Percentiles rank a stretch among this genome's conserved stretches.
phyloP scores from a whole-genome alignment of 2,113 vertebrate genomes.

The Centropristis striata region DNA sequence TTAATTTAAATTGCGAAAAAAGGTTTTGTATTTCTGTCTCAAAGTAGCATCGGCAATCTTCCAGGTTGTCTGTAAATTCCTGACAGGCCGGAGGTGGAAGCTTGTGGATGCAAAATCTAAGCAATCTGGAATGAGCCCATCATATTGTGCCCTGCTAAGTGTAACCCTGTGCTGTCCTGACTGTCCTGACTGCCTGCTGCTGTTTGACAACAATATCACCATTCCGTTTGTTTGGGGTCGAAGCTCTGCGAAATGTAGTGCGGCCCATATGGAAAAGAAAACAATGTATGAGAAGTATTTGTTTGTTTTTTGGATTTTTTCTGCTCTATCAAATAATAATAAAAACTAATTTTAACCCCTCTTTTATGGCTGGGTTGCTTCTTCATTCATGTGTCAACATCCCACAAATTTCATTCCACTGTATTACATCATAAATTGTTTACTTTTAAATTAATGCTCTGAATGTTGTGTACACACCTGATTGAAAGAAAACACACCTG shows the following conservation, averaged over 20 bases:
- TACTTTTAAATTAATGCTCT: no score
- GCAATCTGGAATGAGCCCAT: conserved; percentile 50
- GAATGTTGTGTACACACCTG: no score
- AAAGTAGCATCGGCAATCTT: conserved; percentile 51
- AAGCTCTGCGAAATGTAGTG: conserved; percentile 48
- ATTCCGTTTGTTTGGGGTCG: conserved; percentile 82
- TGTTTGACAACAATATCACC: conserved; percentile 79
- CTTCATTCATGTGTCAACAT: neutral
- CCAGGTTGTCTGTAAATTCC: conserved; percentile 75
- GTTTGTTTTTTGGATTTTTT: conserved; percentile 56
- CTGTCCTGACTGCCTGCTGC: conserved; percentile 78
- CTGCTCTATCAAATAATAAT: conserved; percentile 86
- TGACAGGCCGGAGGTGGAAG: conserved; percentile 59
- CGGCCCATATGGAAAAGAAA: conserved; percentile 66
- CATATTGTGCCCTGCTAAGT: conserved; percentile 57
- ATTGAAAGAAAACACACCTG: no score
- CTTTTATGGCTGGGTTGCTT: conserved; percentile 13
- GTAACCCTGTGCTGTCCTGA: conserved; percentile 77
- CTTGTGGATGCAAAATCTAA: conserved; percentile 54
- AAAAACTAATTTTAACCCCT: conserved; percentile 89
- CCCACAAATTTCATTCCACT: no score
- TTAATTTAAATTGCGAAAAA: conserved; percentile 23
- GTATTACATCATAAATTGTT: no score
- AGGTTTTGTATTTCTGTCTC: conserved; percentile 38
- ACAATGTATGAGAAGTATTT: conserved; percentile 79